Conservation (phyloP, 2,113 vertebrate genomes). For the Campylomormyrus tamandua region DNA sequence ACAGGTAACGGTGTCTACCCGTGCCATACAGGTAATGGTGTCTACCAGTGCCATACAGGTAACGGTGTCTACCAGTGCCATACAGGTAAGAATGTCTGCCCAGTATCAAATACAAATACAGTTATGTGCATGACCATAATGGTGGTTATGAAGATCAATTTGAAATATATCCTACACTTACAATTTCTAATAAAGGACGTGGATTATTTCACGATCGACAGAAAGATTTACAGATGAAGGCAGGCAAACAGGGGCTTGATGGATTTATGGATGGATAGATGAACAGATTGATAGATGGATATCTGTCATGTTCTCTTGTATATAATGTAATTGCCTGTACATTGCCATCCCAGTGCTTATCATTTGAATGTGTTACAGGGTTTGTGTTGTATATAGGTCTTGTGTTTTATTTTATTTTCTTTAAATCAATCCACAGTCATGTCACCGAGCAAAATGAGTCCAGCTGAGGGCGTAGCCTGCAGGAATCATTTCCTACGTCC, state of each 20-base stretch:
- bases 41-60: no score
- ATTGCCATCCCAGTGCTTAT: neutral
- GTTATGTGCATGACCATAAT: neutral
- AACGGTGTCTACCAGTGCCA: no score
- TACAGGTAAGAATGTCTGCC: neutral
- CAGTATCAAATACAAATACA: neutral
- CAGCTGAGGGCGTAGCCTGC: neutral
- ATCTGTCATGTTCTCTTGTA: neutral
- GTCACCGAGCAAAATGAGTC: neutral
- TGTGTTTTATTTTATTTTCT: neutral
- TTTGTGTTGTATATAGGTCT: neutral
- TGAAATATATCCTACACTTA: neutral
- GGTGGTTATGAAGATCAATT: neutral
- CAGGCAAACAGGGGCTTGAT: neutral
- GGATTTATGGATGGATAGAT: neutral
- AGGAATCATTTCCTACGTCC: neutral
- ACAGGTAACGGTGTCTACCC: no score
- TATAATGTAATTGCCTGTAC: neutral
- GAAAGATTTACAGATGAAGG: neutral
- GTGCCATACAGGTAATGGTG: no score
- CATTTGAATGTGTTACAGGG: neutral
- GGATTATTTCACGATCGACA: neutral
- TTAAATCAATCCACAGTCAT: neutral
- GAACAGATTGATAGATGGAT: neutral
- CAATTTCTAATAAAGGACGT: neutral